Evolutionary conservation across 2,113 vertebrate species (phyloP), one percentile per base, ranked within the genome.

Genomic region (Anarhynchus alexandrinus): DNA sequence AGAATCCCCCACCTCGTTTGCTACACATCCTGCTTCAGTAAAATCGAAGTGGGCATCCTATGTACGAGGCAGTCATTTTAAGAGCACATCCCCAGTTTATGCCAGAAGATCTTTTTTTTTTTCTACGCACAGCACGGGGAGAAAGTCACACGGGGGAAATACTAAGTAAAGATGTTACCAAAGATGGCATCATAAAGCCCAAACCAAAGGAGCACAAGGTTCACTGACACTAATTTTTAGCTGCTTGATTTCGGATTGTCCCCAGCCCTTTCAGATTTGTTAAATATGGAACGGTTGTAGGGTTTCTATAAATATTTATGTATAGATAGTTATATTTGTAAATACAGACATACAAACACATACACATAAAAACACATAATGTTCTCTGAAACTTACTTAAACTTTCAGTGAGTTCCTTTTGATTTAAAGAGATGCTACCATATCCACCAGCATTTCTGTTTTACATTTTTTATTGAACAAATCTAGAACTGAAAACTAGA

Each of bases 401-500:
- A 85, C 51, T 90, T 97, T 34, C 86, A 91, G 82, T 45, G 42
- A 96, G 91, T 87, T 97, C 91, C 67, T 92, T 94, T 93, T 97
- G 96, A 97, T 96, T 96, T 97, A 96, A 95, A 90, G 76, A 96
- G 74, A 86, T 59, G 67, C 82, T 73, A 83, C 81, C 36, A 72
- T 67, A 94, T 85, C 92, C 82, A 85, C 83, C 30, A 43, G 86
- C 64, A 94, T 92, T 95, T 93, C 65, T 95, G 94, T 47, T 97
- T 97, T 94, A 97, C 94, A 95, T 97, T 96, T 97, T 97, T 97
- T 97, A 97, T 97, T 97, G 88, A 91, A 95, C 86, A 92, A 91
- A 94, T 77, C 81, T 77, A 71, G 73, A 96, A 96, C 80, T 83
- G 69, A 88, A 98, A 98, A 97, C 85, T 96, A 96, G 93, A 97